phyloP scores from a whole-genome alignment of 2,113 vertebrate genomes.

The Ginglymostoma cirratum region DNA sequence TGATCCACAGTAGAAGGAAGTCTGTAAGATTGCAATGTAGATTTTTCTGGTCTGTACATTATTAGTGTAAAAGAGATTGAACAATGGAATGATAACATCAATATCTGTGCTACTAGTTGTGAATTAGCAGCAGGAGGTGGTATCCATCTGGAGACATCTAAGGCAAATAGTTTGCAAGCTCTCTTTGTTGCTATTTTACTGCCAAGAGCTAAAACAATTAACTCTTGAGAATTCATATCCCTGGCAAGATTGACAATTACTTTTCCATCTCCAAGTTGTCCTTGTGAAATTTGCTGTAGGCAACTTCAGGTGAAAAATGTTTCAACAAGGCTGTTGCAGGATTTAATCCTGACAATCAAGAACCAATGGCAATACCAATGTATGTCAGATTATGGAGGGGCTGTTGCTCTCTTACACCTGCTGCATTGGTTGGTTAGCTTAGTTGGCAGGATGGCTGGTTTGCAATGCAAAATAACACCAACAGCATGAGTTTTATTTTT shows the following conservation, averaged over 20 bases:
- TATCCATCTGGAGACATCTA: background rate
- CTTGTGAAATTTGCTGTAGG: background rate
- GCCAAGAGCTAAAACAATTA: background rate
- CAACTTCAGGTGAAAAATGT: background rate
- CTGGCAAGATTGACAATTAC: background rate
- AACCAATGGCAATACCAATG: background rate
- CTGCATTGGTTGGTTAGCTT: background rate
- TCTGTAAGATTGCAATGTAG: background rate
- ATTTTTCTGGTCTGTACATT: background rate
- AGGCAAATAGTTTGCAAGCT: background rate
- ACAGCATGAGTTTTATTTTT: too few species aligned
- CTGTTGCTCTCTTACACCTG: background rate
- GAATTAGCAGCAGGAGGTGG: background rate
- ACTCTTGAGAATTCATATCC: background rate
- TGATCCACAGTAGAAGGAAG: background rate
- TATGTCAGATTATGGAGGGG: background rate
- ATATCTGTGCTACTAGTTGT: background rate
- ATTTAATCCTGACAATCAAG: background rate
- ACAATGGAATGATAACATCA: background rate
- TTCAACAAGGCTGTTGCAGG: background rate
- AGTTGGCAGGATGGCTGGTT: too few species aligned
- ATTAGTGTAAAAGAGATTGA: background rate
- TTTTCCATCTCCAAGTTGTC: background rate
- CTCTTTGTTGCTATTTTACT: background rate
- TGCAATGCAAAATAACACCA: too few species aligned